Base-by-base conservation (phyloP, 2,113 vertebrate species). In the Coreoperca whiteheadi region DNA sequence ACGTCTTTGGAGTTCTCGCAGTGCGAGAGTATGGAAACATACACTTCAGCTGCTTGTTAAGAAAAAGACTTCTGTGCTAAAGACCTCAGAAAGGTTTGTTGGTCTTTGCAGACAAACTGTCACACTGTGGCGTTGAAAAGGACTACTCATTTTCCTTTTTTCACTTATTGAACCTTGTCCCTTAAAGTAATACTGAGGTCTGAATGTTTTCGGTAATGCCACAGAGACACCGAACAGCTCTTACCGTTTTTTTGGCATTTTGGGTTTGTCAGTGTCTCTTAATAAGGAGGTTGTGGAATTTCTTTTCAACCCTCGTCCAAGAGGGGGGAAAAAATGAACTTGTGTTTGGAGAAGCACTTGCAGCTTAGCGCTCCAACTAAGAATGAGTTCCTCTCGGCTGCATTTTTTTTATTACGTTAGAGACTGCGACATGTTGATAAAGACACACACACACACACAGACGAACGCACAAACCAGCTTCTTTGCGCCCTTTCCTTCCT, bases 281-380 rank as follows among this genome's bases (percentile, higher is more conserved):
- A 39, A 34, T 30, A 8, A 57, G 66, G 71, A 74, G 20, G 8
- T 61, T 28, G 34, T 51, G 18, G 15, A 4, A n/a, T 48, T 23
- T 5, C 37, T 57, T 59, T 21, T 16, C n/a, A 43, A 14, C 25
- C 21, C 14, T 30, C 7, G 18, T 28, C 41, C 0, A 10, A 21
- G 23, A n/a, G n/a, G n/a, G n/a, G n/a, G 16, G 86, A 57, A 0
- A 65, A 12, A 15, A 32, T 72, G 14, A 66, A 63, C 12, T 25
- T 46, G 14, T 15, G 8, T 84, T 76, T 63, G 34, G 30, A 77
- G 25, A 84, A 84, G 85, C 88, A 89, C 83, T 86, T 89, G 66
- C 70, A 83, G 73, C 48, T 63, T 34, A 37, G 25, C 67, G 69
- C 48, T 73, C 9, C 43, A 53, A 65, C 59, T 11, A n/a, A 46